Conservation (phyloP, 2,113 vertebrate species). For the Marmota flaviventris region DNA sequence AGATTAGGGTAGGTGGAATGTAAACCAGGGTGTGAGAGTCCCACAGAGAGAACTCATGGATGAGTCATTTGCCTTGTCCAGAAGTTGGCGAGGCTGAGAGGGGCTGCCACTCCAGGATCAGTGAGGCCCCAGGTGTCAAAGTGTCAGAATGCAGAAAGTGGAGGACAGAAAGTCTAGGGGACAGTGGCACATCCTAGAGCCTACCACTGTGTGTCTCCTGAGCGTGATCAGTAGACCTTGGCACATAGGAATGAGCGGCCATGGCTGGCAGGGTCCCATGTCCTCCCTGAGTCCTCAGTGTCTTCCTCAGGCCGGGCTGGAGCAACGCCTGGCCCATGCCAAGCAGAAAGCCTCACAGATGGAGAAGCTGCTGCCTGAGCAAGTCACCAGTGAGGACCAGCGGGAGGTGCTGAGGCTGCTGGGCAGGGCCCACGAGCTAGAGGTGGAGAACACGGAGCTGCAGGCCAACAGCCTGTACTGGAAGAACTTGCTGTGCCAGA, state of each 20-base stretch:
- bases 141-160: neutral
- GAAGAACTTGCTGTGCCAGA: slow-evolving; percentile 83
- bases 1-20: neutral
- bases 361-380: slow-evolving; percentile 83
- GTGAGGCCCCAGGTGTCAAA: too few relatives aligned
- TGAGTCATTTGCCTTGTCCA: neutral
- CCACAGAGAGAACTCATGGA: neutral
- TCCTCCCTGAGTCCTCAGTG: neutral
- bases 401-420: slow-evolving; percentile 87
- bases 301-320: slow-evolving; percentile 81
- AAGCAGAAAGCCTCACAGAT: slow-evolving; percentile 84
- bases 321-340: slow-evolving; percentile 82
- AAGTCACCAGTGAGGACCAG: slow-evolving; percentile 82
- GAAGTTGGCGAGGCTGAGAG: neutral
- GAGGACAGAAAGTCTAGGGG: accelerated
- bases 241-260: accelerated
- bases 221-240: accelerated
- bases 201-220: accelerated
- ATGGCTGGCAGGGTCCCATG: accelerated
- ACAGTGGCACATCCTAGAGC: neutral
- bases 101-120: too few relatives aligned
- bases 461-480: slow-evolving; percentile 72
- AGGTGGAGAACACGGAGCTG: slow-evolving; percentile 85
- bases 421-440: slow-evolving; percentile 85
- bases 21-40: neutral